phyloP scores from a whole-genome alignment of 2,113 vertebrate species.

The Galemys pyrenaicus region DNA sequence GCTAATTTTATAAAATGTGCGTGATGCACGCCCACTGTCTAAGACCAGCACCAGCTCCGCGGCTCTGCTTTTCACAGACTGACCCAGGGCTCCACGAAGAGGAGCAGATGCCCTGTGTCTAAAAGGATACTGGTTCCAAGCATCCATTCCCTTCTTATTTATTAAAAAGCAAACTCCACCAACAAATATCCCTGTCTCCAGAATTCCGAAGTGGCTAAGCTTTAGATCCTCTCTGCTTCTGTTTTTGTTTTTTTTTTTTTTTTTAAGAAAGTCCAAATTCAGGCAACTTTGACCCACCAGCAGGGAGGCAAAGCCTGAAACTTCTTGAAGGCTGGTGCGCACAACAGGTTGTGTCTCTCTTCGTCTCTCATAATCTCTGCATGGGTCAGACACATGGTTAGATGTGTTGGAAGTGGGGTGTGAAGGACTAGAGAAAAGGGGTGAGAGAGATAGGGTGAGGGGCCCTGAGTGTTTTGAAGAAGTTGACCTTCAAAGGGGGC shows the following conservation, averaged over 20 bases:
- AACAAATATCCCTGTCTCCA: background rate
- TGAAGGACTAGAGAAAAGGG: background rate
- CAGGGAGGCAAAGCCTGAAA: background rate
- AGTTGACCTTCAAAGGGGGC: conserved; percentile 27
- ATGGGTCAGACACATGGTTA: conserved; percentile 5
- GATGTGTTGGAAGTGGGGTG: background rate
- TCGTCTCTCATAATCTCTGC: background rate
- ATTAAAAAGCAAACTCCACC: background rate
- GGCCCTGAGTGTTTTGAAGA: conserved; percentile 27
- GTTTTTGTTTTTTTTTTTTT: no score
- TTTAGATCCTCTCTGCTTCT: conserved; percentile 12
- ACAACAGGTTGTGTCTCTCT: background rate
- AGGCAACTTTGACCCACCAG: background rate
- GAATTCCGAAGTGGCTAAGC: conserved; percentile 7
- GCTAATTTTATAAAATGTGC: conserved; percentile 64
- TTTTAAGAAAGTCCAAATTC: background rate
- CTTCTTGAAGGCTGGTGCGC: background rate
- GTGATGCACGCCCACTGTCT: background rate
- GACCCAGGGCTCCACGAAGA: conserved; percentile 28
- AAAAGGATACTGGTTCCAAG: conserved; percentile 49
- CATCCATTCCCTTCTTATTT: background rate
- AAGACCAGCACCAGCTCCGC: conserved; percentile 27
- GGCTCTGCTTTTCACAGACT: conserved; percentile 49
- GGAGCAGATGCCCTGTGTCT: background rate
- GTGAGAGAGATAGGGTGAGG: background rate